Evolutionary conservation across 1,140 invertebrate species (phyloP).

Genomic region (Bicyclus anynana): DNA sequence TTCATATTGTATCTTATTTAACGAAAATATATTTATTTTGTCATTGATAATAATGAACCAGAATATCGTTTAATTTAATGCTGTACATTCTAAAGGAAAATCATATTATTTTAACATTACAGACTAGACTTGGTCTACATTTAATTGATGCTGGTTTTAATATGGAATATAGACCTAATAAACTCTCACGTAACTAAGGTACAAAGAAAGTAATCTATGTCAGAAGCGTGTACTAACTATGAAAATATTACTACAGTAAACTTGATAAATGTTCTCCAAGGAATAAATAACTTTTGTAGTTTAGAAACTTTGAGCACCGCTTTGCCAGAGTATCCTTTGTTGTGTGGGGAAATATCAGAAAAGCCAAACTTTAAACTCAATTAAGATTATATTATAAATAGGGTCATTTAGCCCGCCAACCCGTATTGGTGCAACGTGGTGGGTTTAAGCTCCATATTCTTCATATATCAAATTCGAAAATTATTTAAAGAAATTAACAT

Average conservation of each 20-base stretch:
- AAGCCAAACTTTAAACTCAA: constrained; percentile 22
- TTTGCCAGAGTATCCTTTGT: constrained; percentile 41
- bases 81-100: no score
- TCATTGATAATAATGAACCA: not conserved
- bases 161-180: constrained; percentile 40
- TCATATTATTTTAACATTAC: constrained; percentile 7
- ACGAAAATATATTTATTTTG: no score
- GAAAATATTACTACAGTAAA: constrained; percentile 61
- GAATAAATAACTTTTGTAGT: constrained; percentile 51
- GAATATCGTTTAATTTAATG: no score
- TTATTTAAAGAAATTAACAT: no score
- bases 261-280: constrained; percentile 48
- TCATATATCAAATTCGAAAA: no score
- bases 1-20: no score
- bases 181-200: constrained; percentile 36
- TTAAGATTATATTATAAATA: constrained; percentile 8
- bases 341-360: constrained; percentile 20
- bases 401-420: no score
- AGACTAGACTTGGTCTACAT: constrained; percentile 11
- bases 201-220: constrained; percentile 61
- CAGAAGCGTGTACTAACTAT: constrained; percentile 52
- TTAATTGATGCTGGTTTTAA: constrained; percentile 28
- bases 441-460: no score
- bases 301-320: constrained; percentile 45
- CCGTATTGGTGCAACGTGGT: no score